Percentiles rank a stretch among this genome's conserved stretches.
phyloP scores from a whole-genome alignment of 1,140 invertebrate genomes.

The Palaemon carinicauda region DNA sequence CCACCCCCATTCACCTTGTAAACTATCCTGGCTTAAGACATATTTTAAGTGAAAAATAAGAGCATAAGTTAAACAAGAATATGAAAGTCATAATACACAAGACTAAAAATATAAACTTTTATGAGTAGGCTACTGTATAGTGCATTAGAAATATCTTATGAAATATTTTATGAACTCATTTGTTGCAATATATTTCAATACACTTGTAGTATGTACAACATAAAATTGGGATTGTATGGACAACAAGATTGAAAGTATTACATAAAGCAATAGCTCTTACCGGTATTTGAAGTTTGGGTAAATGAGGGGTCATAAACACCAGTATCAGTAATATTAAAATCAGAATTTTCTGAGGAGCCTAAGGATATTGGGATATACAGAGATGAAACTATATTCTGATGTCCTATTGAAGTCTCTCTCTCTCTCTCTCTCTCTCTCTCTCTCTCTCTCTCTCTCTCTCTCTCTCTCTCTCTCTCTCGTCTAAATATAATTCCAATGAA shows the following conservation, averaged over 20 bases:
- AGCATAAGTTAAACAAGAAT: constrained; percentile 3
- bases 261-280: constrained; percentile 65
- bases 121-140: no score
- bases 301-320: constrained; percentile 66
- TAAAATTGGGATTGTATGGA: constrained; percentile 62
- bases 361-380: constrained; percentile 91
- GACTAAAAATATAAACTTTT: not conserved
- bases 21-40: constrained; percentile 61
- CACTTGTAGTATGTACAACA: no score
- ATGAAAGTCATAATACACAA: not conserved
- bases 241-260: constrained; percentile 71
- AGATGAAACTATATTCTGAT: constrained; percentile 64
- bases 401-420: constrained; percentile 20
- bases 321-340: constrained; percentile 59
- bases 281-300: constrained; percentile 65
- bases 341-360: constrained; percentile 73
- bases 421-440: no score
- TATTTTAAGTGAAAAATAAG: constrained; percentile 60
- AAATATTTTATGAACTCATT: no score
- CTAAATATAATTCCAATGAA: no score
- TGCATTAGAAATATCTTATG: no score
- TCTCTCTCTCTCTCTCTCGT: no score
- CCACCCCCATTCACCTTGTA: constrained; percentile 37
- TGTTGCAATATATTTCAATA: no score
- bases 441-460: no score